phyloP scores from a whole-genome alignment of 2,797 vertebrate species.

The Adelosebastes latens region DNA sequence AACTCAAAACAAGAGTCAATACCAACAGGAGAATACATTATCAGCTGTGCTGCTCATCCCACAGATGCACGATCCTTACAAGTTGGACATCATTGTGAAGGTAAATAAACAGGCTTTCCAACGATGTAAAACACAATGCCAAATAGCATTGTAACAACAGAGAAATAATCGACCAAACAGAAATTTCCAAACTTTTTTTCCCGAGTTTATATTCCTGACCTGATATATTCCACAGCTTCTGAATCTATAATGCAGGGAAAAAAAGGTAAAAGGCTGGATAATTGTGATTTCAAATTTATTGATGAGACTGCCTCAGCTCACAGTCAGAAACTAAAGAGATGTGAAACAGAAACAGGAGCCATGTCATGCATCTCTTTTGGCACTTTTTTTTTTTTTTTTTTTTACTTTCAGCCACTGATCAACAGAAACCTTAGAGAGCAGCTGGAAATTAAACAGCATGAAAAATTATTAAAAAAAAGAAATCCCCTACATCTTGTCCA shows the following conservation, averaged over 20 bases:
- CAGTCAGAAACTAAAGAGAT: constrained; percentile 33
- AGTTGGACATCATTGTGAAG: no score
- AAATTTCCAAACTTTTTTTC: no score
- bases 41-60: no score
- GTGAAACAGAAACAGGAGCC: constrained; percentile 24
- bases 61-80: no score
- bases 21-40: no score
- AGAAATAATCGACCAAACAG: no score
- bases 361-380: constrained; percentile 63
- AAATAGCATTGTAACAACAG: no score
- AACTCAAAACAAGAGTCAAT: no score
- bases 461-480: constrained; percentile 28
- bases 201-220: no score
- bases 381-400: constrained; percentile 29
- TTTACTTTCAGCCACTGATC: constrained; percentile 11
- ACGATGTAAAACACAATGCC: no score
- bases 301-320: constrained; percentile 33
- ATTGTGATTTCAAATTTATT: constrained; percentile 62
- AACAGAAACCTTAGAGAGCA: constrained; percentile 24
- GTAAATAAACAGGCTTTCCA: no score
- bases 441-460: constrained; percentile 34
- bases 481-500: constrained; percentile 1
- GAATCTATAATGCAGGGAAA: background rate
- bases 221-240: background rate
- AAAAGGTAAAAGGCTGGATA: background rate